Base-by-base conservation (phyloP, 2,797 vertebrate genomes). In the Meriones psammophilus region DNA sequence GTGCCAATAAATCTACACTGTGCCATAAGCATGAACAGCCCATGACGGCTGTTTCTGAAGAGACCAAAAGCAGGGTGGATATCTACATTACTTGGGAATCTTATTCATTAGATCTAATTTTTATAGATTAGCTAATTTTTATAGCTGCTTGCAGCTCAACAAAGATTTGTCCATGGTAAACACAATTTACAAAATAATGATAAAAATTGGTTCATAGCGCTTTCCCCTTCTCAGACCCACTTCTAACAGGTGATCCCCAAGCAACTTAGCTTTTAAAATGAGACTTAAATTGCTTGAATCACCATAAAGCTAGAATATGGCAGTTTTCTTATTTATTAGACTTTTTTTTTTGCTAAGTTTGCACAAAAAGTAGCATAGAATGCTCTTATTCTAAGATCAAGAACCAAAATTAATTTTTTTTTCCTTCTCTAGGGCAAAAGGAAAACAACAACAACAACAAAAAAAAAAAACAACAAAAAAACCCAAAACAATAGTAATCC, bases 341-440 rank as follows among this genome's bases (percentile, higher is more conserved):
- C 42, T 58, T 66, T 96, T 74, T 30, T 88, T 66, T 96, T 95
- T 66, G 33, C 36, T 66, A 91, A 76, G 12, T 96, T 64, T 36
- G 13, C 7, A 18, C 39, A 87, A 88, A 92, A 18, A 88, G 80
- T 78, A 93, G 85, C 24, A 91, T 24, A 94, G 22, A 97, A 58
- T 18, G 64, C 9, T 89, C 50, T 91, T 14, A 68, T 3, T 20
- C 62, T n/a, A 87, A 54, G 62, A n/a, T 91, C 42, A 60, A 74
- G 58, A 94, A 91, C 64, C 15, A 33, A 42, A 85, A 87, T 71
- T 56, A 77, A n/a, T n/a, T 66, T 71, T 81, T 69, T 64, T 28
- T 64, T 66, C 36, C 15, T 66, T 36, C 36, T 46, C 1, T 22
- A 22, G 30, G 24, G 9, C 13, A 62, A 60, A 62, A 77, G 28